Evolutionary conservation across 2,113 vertebrate species (phyloP), one percentile per base, ranked within the genome.

Genomic region (Proterorhinus semilunaris): DNA sequence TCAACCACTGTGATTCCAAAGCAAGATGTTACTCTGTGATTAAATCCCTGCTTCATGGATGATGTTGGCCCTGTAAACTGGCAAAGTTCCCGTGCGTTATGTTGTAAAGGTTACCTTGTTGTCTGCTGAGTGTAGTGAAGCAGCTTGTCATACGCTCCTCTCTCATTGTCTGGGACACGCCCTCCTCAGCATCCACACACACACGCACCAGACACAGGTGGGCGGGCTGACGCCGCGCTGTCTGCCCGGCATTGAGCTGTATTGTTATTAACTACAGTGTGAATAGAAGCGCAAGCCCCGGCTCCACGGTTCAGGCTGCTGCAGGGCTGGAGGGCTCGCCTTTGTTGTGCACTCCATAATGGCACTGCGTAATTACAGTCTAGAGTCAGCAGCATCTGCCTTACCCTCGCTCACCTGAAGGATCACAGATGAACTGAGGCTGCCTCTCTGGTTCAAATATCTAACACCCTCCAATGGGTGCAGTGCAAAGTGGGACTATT

Each of bases 231-330:
- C 90, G 91, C 91, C 91, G 43, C 9, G 45, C 78, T 89, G 91
- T 92, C 91, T 92, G 88, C 85, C 70, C 51, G 65, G 65, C 67
- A 67, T 74, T 74, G 74, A 82, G 84, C 73, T 88, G 87, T 87
- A 90, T 92, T 91, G 90, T 92, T 89, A 89, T 90, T 91, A 92
- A 87, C 66, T 76, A 81, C 68, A 59, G 76, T 79, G 88, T 89
- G 86, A 92, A 90, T 86, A 85, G 84, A 90, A 82, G 86, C 81
- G 78, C 81, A 81, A 72, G 85, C 74, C 81, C 82, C 82, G 66
- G 76, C 79, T 83, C 84, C 68, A 51, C 10, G 74, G 27, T 36
- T 36, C 27, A 36, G 27, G 74, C 84, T 88, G 84, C 86, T 87
- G 80, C 76, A 85, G 82, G 82, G 84, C 78, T 81, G 83, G 69